Base-by-base conservation (phyloP, 2,113 vertebrate species). In the Diglossa brunneiventris region DNA sequence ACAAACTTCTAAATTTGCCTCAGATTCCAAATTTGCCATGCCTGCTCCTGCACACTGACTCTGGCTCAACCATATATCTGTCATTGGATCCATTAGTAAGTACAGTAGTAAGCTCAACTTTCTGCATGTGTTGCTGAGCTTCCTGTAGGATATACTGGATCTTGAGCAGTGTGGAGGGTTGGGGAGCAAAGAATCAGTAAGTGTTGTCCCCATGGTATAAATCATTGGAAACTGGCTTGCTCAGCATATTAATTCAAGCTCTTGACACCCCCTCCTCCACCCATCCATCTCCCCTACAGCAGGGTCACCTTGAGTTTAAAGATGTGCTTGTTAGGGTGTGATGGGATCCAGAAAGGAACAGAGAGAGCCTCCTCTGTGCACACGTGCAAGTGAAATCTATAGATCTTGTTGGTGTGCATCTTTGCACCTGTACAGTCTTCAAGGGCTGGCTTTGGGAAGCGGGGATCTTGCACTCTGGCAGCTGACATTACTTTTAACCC, bases 21-120 rank as follows among this genome's bases (percentile, higher is more conserved):
- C 90, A 96, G 93, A 97, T 96, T 94, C 96, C 94, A 91, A 92
- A 92, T 96, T 96, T 92, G 93, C 89, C 87, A 94, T 96, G 94
- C 94, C 83, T 94, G 69, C 68, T 91, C 75, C 88, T 85, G 87
- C 94, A 85, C 67, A 89, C 86, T 79, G 80, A 80, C 85, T 96
- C 63, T 87, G 0, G 3, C 63, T 95, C 68, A 94, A 83, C 76
- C 47, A 5, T 91, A 83, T 94, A 96, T 94, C 92, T 97, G 92
- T 97, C 94, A 95, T 37, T 96, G 74, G 86, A 97, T 96, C 89
- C 88, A 93, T 96, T 93, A 96, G 87, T 94, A 96, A 93, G 80
- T 89, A 92, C 92, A 95, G 89, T 89, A 95, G 94, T 94, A 91
- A 90, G 75, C 85, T 93, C 89, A 95, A 61, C 85, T 92, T 88